These are phyloP conservation scores for Lepas anatifera DNA, from an alignment of 2,888 invertebrate species.

Conservation along the genomic window DNA sequence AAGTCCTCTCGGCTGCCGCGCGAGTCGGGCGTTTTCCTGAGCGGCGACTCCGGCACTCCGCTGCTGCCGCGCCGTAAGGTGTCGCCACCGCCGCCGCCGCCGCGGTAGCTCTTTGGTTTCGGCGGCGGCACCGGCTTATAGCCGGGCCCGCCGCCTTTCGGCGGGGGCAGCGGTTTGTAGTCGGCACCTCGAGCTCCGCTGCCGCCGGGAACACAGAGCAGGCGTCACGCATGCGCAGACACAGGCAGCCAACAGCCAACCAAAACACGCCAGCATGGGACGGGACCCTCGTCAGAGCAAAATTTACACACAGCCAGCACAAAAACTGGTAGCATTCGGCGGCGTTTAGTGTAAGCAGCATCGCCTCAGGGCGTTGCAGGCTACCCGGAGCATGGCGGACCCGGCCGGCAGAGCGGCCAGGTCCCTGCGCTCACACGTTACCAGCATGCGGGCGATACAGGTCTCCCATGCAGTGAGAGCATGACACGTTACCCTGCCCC, in stretches of 20 bases:
- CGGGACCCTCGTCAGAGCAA: too few relatives aligned
- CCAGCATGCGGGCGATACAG: too few relatives aligned
- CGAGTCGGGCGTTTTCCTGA: constrained; percentile 31
- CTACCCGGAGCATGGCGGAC: background rate
- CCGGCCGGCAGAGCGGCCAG: background rate
- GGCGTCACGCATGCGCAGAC: background rate
- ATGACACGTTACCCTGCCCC: too few relatives aligned
- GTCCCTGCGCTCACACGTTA: too few relatives aligned
- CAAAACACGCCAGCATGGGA: background rate
- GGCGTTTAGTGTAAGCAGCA: too few relatives aligned
- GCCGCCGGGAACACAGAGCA: background rate
- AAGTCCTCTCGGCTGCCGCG: constrained; percentile 29
- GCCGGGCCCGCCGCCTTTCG: constrained; percentile 17
- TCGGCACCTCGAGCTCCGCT: constrained; percentile 33
- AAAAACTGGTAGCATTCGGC: too few relatives aligned
- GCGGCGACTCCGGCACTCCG: constrained; percentile 39
- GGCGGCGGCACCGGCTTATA: constrained; percentile 79
- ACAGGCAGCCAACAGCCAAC: background rate
- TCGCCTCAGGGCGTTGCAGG: background rate
- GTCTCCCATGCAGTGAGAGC: too few relatives aligned
- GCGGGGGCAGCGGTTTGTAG: constrained; percentile 48
- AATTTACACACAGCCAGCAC: too few relatives aligned
- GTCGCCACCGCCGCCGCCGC: constrained; percentile 18
- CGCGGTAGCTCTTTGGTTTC: constrained; percentile 82
- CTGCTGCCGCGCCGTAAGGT: background rate